Base-by-base conservation (phyloP, 2,888 invertebrate species). In the Hirtodrosophila histrioides region DNA sequence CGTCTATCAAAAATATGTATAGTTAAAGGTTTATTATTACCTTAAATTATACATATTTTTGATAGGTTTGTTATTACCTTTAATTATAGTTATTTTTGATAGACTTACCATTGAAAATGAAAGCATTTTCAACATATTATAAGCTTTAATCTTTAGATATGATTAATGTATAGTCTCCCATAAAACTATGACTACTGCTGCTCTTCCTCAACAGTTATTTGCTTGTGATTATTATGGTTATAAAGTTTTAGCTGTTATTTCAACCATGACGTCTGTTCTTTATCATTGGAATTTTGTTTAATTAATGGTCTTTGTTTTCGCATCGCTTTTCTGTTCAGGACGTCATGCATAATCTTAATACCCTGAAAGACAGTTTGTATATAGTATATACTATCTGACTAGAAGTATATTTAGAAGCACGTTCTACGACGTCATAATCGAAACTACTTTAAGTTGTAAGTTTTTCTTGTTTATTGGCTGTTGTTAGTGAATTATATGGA, bases 261-360 rank as follows among this genome's bases (percentile, higher is more conserved):
- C 33, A 68, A 69, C 69, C 11, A 78, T 80, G 82, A 80, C 80
- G 83, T 81, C 69, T 57, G 29, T 68, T 36, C 41, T 55, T 57
- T 70, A 69, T 74, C 68, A 44, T 23, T 7, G 3, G 35, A 9
- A 44, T 51, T 40, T 63, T 60, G 55, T 31, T 64, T 58, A 55
- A 60, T 64, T 77, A 74, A 69, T 66, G 61, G 36, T 17, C 49
- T 65, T 53, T 75, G 64, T 39, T 66, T 62, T 64, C 45, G 48
- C 60, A 24, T 5, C 35, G 33, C 41, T 61, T 51, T 51, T 60
- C 35, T 3, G 17, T 36, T 37, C 2, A 55, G 37, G 51, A 75
- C 81, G 81, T 83, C 83, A 81, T 63, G 35, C 24, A 7, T 44
- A 39, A 62, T 71, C 56, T 53, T 12, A 1, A 12, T 11, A 37